Evolutionary conservation across 2,113 vertebrate species (phyloP).

Genomic region (Sylvietta virens): DNA sequence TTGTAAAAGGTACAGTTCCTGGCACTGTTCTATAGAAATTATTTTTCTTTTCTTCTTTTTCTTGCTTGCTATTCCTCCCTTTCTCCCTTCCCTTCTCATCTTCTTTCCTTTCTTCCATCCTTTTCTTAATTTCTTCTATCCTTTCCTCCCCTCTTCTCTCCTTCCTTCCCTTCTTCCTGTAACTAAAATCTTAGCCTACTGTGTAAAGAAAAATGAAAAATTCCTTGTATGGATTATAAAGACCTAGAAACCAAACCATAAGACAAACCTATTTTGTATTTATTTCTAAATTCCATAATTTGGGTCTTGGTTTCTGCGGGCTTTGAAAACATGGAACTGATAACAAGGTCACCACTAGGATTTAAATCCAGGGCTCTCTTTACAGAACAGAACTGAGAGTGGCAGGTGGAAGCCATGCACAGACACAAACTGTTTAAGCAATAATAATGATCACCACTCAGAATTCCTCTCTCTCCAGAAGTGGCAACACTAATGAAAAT

Average conservation of each 20-base stretch:
- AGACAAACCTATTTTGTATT: background rate
- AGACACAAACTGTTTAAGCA: slow-evolving; percentile 16
- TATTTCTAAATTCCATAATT: background rate
- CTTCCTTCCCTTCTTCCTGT: background rate
- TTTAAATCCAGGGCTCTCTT: background rate
- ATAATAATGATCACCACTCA: background rate
- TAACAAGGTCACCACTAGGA: slow-evolving; percentile 11
- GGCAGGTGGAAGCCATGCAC: background rate
- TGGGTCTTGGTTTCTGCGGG: background rate
- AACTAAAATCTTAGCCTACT: background rate
- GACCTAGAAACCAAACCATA: background rate
- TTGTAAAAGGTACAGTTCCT: background rate
- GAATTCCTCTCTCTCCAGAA: background rate
- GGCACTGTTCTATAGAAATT: background rate
- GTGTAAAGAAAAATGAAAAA: background rate
- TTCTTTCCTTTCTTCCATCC: background rate
- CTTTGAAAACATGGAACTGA: background rate
- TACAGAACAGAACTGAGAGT: background rate
- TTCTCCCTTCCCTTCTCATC: background rate
- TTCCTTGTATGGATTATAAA: background rate
- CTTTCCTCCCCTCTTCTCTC: background rate
- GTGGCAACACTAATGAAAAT: slow-evolving; percentile 6
- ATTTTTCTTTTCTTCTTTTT: background rate
- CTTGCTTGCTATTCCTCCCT: background rate
- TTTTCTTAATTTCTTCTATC: background rate